These are phyloP conservation scores for Mus spicilegus DNA, from an alignment of 2,113 vertebrate genomes.

Conservation along the genomic window DNA sequence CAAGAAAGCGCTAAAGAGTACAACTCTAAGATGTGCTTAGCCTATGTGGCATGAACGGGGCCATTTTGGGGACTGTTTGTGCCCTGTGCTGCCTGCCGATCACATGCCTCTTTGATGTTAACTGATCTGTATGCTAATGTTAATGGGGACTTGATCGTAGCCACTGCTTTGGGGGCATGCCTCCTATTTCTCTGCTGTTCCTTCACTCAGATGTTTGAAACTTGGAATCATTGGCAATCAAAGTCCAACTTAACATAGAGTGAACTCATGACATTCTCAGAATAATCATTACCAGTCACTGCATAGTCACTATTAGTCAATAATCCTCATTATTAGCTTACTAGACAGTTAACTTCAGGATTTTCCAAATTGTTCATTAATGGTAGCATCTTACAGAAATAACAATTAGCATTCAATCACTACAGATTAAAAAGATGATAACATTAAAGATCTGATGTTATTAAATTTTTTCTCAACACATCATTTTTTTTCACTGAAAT, in stretches of 20 bases:
- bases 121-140: not conserved
- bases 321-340: not conserved
- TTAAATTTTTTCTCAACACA: not conserved
- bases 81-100: not conserved
- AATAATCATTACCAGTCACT: slow-evolving; percentile 11
- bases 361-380: slow-evolving; percentile 16
- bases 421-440: not conserved
- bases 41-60: not conserved
- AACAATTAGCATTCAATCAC: not conserved
- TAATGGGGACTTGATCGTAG: not conserved
- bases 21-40: no score
- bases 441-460: slow-evolving; percentile 1
- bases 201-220: slow-evolving; percentile 15
- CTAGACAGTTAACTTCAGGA: not conserved
- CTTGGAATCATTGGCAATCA: not conserved
- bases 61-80: not conserved
- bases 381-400: slow-evolving; percentile 12
- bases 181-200: not conserved
- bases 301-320: not conserved
- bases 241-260: not conserved
- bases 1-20: not conserved
- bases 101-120: not conserved
- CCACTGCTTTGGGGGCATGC: not conserved
- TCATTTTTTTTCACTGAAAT: not conserved
- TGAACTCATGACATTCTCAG: slow-evolving; percentile 2